A percentile compares a stretch with the other conserved stretches of the same genome.
Conservation (phyloP, 2,797 vertebrate species). For the Echeneis naucrates region DNA sequence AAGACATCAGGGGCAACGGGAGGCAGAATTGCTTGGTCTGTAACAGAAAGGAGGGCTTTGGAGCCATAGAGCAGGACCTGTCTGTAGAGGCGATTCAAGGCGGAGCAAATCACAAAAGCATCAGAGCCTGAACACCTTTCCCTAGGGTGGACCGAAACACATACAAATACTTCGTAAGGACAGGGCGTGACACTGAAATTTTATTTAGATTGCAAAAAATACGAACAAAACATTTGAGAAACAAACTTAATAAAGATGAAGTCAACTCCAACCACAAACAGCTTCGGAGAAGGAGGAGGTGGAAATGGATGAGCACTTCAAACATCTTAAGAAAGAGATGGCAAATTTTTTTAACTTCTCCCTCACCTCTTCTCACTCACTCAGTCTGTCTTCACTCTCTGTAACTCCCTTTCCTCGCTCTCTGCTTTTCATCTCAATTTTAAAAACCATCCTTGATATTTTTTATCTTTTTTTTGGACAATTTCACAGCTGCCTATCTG, state of each 20-base stretch:
- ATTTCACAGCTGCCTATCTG: conserved; percentile 44
- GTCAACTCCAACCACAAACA: conserved; percentile 29
- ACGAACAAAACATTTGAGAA: background rate
- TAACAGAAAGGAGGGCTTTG: conserved; percentile 37
- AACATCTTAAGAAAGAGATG: conserved; percentile 48
- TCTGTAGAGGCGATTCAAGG: conserved; percentile 90
- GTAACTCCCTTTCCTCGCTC: conserved; percentile 32
- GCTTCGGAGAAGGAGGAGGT: conserved; percentile 1
- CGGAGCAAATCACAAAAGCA: conserved; percentile 90
- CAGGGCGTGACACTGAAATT: background rate
- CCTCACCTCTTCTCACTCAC: conserved; percentile 35
- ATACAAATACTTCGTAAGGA: background rate
- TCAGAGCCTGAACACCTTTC: conserved; percentile 77
- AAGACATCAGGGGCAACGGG: conserved; percentile 70
- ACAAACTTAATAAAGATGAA: conserved; percentile 4
- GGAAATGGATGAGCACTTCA: conserved; percentile 16
- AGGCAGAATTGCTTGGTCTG: conserved; percentile 35
- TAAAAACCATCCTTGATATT: conserved; percentile 56
- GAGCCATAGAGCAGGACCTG: conserved; percentile 82
- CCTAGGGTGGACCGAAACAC: conserved; percentile 48
- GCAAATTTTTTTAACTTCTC: conserved; percentile 40
- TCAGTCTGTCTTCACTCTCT: conserved; percentile 42
- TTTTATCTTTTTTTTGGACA: conserved; percentile 50
- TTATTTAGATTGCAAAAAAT: background rate
- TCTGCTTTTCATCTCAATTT: conserved; percentile 70